These are phyloP conservation scores for Crossoptilon crossoptilon DNA, from an alignment of 2,797 vertebrate species.

Conservation along the genomic window DNA sequence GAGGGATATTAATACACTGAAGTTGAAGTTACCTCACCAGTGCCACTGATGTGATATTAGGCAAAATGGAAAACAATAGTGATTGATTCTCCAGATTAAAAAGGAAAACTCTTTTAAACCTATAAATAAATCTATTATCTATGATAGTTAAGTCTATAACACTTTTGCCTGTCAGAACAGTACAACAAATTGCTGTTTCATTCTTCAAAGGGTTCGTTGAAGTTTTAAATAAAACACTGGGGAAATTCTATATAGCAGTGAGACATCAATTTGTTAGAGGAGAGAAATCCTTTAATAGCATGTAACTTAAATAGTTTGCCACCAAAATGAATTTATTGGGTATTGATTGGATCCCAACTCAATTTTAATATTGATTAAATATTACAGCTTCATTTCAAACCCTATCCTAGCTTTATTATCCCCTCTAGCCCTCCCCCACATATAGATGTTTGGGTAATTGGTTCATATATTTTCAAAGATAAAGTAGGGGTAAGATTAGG, in stretches of 20 bases:
- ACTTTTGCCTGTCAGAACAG: conserved; percentile 9
- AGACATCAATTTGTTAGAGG: conserved; percentile 32
- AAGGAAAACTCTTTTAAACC: neutral
- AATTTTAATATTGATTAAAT: conserved; percentile 65
- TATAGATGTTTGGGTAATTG: conserved; percentile 25
- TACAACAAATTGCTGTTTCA: conserved; percentile 29
- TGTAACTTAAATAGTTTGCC: conserved; percentile 61
- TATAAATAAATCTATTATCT: neutral
- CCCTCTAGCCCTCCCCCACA: neutral
- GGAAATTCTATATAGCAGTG: conserved; percentile 46
- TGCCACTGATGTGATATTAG: neutral
- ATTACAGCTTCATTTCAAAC: conserved; percentile 41
- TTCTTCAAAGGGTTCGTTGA: conserved; percentile 62
- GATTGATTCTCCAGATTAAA: neutral
- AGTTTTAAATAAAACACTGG: conserved; percentile 58
- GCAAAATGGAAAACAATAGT: neutral
- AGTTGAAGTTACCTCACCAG: neutral
- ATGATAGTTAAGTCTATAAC: conserved; percentile 9
- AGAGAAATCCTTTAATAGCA: conserved; percentile 69
- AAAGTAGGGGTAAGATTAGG: neutral
- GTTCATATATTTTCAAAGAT: conserved; percentile 48
- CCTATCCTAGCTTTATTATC: neutral
- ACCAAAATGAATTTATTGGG: conserved; percentile 70
- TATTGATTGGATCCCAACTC: conserved; percentile 64
- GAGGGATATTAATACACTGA: neutral